phyloP scores from a whole-genome alignment of 2,113 vertebrate species.

The Pterocles gutturalis region DNA sequence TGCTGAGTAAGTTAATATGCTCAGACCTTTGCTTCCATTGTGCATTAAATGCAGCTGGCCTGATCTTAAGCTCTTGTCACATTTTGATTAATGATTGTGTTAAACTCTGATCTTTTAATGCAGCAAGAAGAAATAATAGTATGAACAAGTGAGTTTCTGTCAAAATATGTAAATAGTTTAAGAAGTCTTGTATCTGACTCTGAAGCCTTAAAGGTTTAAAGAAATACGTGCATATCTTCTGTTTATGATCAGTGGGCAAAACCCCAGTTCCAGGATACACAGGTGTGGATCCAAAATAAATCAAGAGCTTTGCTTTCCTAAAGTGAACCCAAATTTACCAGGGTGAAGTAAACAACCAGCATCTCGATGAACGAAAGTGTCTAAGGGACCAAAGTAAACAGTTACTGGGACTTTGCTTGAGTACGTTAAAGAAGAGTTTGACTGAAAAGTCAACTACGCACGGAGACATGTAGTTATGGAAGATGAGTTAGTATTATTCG shows the following conservation, averaged over 20 bases:
- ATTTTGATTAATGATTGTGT: slow-evolving; percentile 9
- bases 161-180: not conserved
- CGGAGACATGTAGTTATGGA: not conserved
- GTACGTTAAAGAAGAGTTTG: not conserved
- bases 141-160: not conserved
- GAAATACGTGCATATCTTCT: not conserved
- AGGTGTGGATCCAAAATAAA: not conserved
- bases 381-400: not conserved
- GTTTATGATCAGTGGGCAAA: not conserved
- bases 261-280: not conserved
- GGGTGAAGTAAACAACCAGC: not conserved
- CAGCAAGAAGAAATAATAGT: not conserved
- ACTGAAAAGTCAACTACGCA: not conserved
- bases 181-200: not conserved
- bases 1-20: not conserved
- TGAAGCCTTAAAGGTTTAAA: not conserved
- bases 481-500: not conserved
- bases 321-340: not conserved
- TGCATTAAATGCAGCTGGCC: not conserved
- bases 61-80: not conserved
- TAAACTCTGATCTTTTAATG: not conserved
- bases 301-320: not conserved
- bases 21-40: not conserved
- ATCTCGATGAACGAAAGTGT: not conserved
- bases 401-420: not conserved